These are phyloP conservation scores for Spicauda simplicius DNA, from an alignment of 2,888 invertebrate species.

Conservation along the genomic window DNA sequence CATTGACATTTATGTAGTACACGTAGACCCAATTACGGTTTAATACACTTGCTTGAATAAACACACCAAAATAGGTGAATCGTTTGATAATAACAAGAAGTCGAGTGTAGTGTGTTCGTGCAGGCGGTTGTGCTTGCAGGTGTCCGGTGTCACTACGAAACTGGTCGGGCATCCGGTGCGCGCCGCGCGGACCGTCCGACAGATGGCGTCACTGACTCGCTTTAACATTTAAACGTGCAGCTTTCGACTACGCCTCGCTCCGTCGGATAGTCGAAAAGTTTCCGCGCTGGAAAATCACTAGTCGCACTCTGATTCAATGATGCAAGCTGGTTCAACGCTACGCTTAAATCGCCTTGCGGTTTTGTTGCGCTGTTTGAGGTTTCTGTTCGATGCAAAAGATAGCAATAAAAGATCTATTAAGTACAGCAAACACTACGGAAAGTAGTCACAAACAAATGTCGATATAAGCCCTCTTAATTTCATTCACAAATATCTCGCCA, in stretches of 20 bases:
- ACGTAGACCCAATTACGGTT: no score
- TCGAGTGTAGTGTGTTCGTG: slow-evolving; percentile 38
- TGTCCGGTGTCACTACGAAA: slow-evolving; percentile 76
- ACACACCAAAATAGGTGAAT: slow-evolving; percentile 14
- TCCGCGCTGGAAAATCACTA: background rate
- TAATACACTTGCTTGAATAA: background rate
- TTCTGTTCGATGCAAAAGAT: no score
- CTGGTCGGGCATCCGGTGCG: slow-evolving; percentile 80
- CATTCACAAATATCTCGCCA: slow-evolving; percentile 18
- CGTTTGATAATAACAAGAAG: slow-evolving; percentile 19
- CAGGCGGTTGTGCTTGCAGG: slow-evolving; percentile 62
- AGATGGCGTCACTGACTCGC: slow-evolving; percentile 69
- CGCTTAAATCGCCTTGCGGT: background rate
- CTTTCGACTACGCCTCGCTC: slow-evolving; percentile 36
- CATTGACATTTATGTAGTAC: no score
- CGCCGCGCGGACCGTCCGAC: slow-evolving; percentile 57
- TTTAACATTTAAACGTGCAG: slow-evolving; percentile 48
- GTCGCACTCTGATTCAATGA: background rate
- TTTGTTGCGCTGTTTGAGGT: no score
- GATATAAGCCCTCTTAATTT: slow-evolving; percentile 13
- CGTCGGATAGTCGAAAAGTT: slow-evolving; percentile 3
- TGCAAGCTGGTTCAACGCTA: background rate
- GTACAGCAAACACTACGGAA: background rate
- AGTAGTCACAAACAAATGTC: background rate
- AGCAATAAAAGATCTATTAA: no score